Evolutionary conservation across 1,140 invertebrate species (phyloP).

Genomic region (Gonioctena quinquepunctata): DNA sequence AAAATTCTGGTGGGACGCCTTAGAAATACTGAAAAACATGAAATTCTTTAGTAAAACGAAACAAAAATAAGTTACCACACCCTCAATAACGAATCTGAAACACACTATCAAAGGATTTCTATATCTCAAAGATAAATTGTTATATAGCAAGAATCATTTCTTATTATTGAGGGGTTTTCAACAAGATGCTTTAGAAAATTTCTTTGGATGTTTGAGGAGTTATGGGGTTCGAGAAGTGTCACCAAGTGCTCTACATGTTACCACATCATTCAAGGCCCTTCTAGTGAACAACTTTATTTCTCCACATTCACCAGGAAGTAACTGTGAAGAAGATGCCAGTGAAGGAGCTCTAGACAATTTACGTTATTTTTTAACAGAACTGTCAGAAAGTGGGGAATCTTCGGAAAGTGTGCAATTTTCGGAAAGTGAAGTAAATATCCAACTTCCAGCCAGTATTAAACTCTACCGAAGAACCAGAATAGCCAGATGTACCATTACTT

Average conservation of each 20-base stretch:
- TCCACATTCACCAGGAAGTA: conserved; percentile 7
- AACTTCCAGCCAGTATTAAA: too few relatives aligned
- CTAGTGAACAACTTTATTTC: conserved; percentile 17
- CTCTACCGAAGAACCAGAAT: too few relatives aligned
- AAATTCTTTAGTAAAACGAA: conserved; percentile 34
- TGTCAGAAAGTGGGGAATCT: too few relatives aligned
- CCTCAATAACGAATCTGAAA: conserved; percentile 45
- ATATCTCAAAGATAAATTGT: conserved; percentile 13
- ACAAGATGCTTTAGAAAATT: conserved; percentile 46
- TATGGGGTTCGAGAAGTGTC: conserved; percentile 9
- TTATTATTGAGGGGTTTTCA: conserved; percentile 30
- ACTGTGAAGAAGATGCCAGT: background rate
- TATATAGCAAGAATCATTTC: conserved; percentile 9
- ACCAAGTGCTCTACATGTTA: background rate
- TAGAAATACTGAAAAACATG: conserved; percentile 35
- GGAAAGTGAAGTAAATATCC: too few relatives aligned
- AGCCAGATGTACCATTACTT: too few relatives aligned
- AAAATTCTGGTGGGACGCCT: conserved; percentile 37
- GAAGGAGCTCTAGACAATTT: too few relatives aligned
- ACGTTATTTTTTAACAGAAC: too few relatives aligned
- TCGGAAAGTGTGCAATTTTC: too few relatives aligned
- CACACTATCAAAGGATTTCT: conserved; percentile 42
- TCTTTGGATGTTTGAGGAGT: conserved; percentile 44
- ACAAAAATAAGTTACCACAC: conserved; percentile 27
- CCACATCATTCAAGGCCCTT: conserved; percentile 9